Evolutionary conservation across 2,113 vertebrate genomes (phyloP).

Genomic region (Talpa occidentalis): DNA sequence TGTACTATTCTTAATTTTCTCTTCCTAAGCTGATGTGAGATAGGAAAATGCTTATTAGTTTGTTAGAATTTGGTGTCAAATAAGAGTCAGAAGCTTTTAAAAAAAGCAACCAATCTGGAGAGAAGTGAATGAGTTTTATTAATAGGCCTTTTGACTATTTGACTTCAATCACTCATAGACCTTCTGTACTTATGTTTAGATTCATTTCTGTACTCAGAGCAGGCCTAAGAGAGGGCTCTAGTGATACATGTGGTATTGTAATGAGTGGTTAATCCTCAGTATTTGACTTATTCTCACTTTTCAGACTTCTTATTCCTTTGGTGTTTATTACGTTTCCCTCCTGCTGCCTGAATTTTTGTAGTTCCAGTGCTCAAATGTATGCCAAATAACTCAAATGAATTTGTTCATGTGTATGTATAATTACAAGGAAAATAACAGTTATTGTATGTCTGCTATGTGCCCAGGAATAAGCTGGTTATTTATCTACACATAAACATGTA

Average conservation of each 20-base stretch:
- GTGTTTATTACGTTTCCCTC: not conserved
- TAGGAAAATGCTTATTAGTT: not conserved
- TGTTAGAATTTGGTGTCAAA: not conserved
- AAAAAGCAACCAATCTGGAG: not conserved
- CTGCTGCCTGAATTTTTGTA: conserved; percentile 9
- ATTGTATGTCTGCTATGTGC: not conserved
- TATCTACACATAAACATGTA: not conserved
- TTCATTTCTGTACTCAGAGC: not conserved
- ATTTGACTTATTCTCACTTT: conserved; percentile 27
- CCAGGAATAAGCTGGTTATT: conserved; percentile 45
- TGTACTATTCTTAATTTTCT: not conserved
- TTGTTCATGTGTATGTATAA: conserved; percentile 45
- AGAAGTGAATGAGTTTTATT: not conserved
- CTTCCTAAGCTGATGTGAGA: not conserved
- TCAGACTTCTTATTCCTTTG: not conserved
- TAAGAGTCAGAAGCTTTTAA: not conserved
- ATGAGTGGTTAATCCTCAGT: not conserved
- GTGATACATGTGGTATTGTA: not conserved
- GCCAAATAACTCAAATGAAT: conserved; percentile 50
- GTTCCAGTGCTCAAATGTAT: not conserved
- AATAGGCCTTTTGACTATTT: not conserved
- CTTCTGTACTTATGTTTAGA: not conserved
- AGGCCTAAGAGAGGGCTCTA: not conserved
- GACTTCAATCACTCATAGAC: not conserved
- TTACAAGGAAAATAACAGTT: conserved; percentile 56